Conservation (phyloP, 2,113 vertebrate species). For the Microcebus ravelobensis region DNA sequence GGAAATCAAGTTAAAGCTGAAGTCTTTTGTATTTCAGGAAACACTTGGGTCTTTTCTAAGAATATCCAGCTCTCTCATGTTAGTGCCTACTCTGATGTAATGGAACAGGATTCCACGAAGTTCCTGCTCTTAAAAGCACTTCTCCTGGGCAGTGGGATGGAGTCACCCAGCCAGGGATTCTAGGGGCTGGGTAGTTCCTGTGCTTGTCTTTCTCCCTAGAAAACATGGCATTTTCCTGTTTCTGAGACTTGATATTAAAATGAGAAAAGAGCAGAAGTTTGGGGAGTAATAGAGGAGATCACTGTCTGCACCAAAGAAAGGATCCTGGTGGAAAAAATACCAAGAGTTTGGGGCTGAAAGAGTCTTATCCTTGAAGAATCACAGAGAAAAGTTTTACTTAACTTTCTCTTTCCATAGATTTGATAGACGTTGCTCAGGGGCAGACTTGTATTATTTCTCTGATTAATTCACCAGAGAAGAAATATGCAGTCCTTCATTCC, state of each 20-base stretch:
- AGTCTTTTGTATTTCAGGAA: not conserved
- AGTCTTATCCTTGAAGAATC: not conserved
- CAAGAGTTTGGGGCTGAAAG: not conserved
- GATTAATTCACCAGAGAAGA: conserved; percentile 31
- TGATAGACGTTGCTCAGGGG: conserved; percentile 29
- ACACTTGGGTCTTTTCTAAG: not conserved
- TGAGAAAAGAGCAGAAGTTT: not conserved
- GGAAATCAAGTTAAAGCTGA: not conserved
- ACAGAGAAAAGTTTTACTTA: not conserved
- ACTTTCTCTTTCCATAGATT: conserved; percentile 35
- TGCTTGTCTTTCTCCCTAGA: not conserved
- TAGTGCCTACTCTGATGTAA: not conserved
- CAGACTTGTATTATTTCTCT: not conserved
- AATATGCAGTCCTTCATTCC: not conserved
- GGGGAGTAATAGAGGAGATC: not conserved
- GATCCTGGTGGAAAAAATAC: not conserved
- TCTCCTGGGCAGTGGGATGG: not conserved
- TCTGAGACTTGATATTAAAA: conserved; percentile 20
- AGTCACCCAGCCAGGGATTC: not conserved
- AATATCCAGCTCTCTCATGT: not conserved
- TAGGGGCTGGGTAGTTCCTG: not conserved
- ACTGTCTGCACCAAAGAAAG: not conserved
- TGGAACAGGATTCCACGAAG: not conserved
- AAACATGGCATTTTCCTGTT: not conserved
- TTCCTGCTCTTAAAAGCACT: not conserved